Conservation (phyloP, 1,140 invertebrate species). For the Brachionus sp. region DNA sequence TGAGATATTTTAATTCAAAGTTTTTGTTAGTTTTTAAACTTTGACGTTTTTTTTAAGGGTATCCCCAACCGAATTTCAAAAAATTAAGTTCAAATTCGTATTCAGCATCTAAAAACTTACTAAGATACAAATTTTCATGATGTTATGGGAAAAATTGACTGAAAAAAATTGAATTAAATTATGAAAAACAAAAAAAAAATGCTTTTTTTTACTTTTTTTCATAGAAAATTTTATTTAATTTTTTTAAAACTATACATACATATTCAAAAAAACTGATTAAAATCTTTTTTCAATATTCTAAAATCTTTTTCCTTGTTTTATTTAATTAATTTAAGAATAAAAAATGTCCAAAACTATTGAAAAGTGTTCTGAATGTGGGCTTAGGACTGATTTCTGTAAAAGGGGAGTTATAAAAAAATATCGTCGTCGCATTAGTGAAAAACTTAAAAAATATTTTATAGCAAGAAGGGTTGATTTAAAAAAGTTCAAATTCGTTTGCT, state of each 20-base stretch:
- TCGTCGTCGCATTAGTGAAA: not conserved
- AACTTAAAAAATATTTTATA: not conserved
- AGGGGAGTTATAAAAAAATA: not conserved
- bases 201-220: not conserved
- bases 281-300: not conserved
- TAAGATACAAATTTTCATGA: too few relatives aligned
- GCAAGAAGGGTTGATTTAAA: not conserved
- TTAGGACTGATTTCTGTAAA: not conserved
- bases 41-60: not conserved
- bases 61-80: too few relatives aligned
- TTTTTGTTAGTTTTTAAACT: not conserved
- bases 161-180: not conserved
- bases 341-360: not conserved
- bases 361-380: not conserved
- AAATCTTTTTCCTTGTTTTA: not conserved
- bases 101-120: too few relatives aligned
- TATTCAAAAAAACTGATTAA: not conserved
- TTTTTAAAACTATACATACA: not conserved
- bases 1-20: too few relatives aligned
- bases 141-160: too few relatives aligned
- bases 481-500: not conserved
- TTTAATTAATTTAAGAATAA: not conserved
- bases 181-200: not conserved
- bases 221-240: not conserved
- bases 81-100: too few relatives aligned